These are phyloP conservation scores for Machaerirhynchus nigripectus DNA, from an alignment of 2,113 vertebrate genomes.

Conservation along the genomic window DNA sequence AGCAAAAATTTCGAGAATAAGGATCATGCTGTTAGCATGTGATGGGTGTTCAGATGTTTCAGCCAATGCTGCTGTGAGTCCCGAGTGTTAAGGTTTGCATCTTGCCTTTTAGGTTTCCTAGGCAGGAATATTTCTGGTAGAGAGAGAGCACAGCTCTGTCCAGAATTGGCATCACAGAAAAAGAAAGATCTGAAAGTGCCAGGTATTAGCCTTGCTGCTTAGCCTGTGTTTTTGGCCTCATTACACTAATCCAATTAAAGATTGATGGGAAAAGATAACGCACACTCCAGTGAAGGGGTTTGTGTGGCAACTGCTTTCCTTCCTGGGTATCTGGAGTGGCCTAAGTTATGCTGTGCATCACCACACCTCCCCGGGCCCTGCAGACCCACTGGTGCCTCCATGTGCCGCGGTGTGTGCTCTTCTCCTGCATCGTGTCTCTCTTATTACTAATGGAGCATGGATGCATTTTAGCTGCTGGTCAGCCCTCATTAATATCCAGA, in stretches of 20 bases:
- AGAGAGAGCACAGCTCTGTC: neutral
- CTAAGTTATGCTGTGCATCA: neutral
- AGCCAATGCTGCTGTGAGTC: neutral
- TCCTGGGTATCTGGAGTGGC: neutral
- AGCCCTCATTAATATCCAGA: conserved; percentile 68
- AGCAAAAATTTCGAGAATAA: neutral
- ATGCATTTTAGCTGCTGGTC: conserved; percentile 67
- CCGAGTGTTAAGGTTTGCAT: neutral
- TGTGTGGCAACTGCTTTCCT: neutral
- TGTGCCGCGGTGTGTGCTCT: neutral
- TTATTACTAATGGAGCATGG: conserved; percentile 65
- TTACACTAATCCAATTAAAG: conserved; percentile 62
- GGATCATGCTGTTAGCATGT: neutral
- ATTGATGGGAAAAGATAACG: neutral
- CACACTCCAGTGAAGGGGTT: neutral
- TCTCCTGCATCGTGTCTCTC: conserved; percentile 10
- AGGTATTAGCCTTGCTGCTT: conserved; percentile 34
- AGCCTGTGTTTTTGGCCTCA: conserved; percentile 29
- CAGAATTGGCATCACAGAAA: neutral
- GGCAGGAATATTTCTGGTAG: neutral
- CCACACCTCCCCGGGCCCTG: conserved; percentile 30
- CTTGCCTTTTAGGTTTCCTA: neutral
- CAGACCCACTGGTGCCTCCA: neutral
- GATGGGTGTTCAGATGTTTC: neutral
- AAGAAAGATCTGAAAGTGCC: neutral